Base-by-base conservation (phyloP, 2,113 vertebrate species). In the Sylvia atricapilla region DNA sequence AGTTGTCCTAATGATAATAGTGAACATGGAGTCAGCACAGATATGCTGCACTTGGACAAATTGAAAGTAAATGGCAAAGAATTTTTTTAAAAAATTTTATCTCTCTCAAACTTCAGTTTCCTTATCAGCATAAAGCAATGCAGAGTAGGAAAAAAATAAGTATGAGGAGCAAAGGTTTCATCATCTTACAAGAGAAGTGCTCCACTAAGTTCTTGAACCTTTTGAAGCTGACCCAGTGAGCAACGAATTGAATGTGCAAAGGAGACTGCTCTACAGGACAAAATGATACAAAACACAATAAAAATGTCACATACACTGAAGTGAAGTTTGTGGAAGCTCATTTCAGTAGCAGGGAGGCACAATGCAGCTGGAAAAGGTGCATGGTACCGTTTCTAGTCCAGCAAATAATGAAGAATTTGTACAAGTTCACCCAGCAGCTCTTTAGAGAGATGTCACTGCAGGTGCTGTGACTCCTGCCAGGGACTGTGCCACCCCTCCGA, bases 211-310 rank as follows among this genome's bases (percentile, higher is more conserved):
- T 79, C 79, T 81, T 72, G 69, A 94, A 88, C 81, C 70, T 93
- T 95, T 88, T 77, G 86, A 94, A 93, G 93, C 74, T 92, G 82
- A 96, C 62, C 91, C 93, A 15, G 35, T 63, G 87, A 97, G 80
- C 80, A 96, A 94, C 4, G 68, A 96, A 94, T 43, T 87, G 25
- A 89, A 82, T 28, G 59, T 28, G 84, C 84, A 90, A 94, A 79
- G 67, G 88, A 89, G 87, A 80, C 58, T 79, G 41, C 91, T 95
- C 89, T 95, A 94, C 76, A 91, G 66, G 76, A 88, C 72, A 96
- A 89, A 93, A 94, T 73, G 58, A 94, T 70, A 59, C 49, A 60
- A 63, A 93, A 49, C 83, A 96, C 69, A 95, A 97, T 78, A 89
- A 86, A 96, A 95, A 91, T 89, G 62, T 95, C 92, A 96, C 95